Evolutionary conservation across 2,113 vertebrate species (phyloP), one percentile per base, ranked within the genome.

Genomic region (Brachyhypopomus gauderio): DNA sequence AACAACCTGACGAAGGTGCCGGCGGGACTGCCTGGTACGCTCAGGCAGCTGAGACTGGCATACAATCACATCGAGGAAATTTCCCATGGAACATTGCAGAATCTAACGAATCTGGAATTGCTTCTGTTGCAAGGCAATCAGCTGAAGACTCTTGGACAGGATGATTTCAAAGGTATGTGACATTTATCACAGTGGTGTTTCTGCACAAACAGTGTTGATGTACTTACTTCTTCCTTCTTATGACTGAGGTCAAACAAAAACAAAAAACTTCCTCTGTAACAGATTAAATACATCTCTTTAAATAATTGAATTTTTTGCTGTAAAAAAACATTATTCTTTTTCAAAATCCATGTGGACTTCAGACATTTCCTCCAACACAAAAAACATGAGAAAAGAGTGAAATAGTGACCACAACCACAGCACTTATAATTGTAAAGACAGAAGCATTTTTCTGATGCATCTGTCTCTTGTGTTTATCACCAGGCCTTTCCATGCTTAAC

Each of bases 81-180:
- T 85, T 67, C 82, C 41, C 76, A 80, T 0, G 81, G 79, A 45
- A 72, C 84, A 11, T 90, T 94, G 58, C 67, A 86, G 70, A 87
- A 91, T 74, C 81, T 93, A 52, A 81, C 76, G 1, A 91, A 92
- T 73, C 85, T 94, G 67, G 92, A 88, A 0, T 7, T 93, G 72
- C 87, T 94, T 83, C 87, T 95, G 72, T 91, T 95, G 72, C 93
- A 94, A 77, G 92, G 92, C 64, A 95, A 94, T 87, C 82, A 63
- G 14, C 86, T 95, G 78, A 88, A 89, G 73, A 87, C 80, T 36
- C 85, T 94, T 5, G 55, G 79, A 22, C 86, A 89, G 27, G 85
- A 84, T 27, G 89, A 91, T 75, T 83, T 94, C 52, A 87, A 84
- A 85, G 92, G 91, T 93, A 75, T 58, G 70, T 34, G 20, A n/a